Evolutionary conservation across 1,140 invertebrate species (phyloP).

Genomic region (Drosophila lini): DNA sequence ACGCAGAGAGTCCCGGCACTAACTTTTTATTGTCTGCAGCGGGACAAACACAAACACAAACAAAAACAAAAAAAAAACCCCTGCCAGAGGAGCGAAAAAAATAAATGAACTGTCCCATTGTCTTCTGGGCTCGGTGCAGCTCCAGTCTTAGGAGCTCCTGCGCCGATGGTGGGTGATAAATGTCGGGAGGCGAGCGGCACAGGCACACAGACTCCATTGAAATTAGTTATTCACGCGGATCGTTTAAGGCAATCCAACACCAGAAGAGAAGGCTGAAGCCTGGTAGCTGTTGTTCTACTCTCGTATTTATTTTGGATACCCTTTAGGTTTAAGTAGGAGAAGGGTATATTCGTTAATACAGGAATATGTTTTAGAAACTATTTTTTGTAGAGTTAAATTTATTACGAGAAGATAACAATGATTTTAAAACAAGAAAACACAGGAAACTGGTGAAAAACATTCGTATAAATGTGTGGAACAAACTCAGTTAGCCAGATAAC

Average conservation of each 20-base stretch:
- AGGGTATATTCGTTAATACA: neutral
- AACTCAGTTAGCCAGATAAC: neutral
- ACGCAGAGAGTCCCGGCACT: slow-evolving; percentile 36
- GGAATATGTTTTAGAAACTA: neutral
- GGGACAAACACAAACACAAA: slow-evolving; percentile 1
- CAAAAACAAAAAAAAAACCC: neutral
- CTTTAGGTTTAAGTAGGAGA: neutral
- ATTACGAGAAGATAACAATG: fast-evolving
- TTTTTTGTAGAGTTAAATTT: neutral
- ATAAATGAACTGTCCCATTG: slow-evolving; percentile 44
- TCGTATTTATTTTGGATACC: slow-evolving; percentile 32
- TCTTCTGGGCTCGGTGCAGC: slow-evolving; percentile 38
- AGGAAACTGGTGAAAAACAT: neutral
- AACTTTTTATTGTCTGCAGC: slow-evolving; percentile 50
- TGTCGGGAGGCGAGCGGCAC: slow-evolving; percentile 62
- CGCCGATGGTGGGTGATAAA: slow-evolving; percentile 81
- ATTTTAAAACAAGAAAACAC: too few species aligned
- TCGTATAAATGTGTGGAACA: neutral
- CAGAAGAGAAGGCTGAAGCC: slow-evolving; percentile 54
- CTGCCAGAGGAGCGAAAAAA: slow-evolving; percentile 36
- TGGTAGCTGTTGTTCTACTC: slow-evolving; percentile 42
- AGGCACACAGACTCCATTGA: slow-evolving; percentile 75
- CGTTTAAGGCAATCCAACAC: slow-evolving; percentile 83
- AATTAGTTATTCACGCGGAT: slow-evolving; percentile 84
- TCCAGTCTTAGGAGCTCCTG: slow-evolving; percentile 7